Evolutionary conservation across 37 sponge, comb jelly and placozoan species (phyloP).

Genomic region (Lycopodina hypogea): DNA sequence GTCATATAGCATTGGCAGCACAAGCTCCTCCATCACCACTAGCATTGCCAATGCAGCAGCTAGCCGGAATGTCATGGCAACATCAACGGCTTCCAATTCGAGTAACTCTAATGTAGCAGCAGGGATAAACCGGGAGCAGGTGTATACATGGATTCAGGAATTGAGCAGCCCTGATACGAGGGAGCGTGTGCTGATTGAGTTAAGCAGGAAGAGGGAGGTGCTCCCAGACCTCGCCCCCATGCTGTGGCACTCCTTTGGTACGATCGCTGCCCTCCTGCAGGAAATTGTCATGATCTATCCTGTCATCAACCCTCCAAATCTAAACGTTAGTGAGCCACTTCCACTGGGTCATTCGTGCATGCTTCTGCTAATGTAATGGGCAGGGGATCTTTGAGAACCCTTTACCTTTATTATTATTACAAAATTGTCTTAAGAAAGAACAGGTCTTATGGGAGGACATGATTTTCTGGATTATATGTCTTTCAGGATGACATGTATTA

Average conservation of each 20-base stretch:
- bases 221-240: constrained; percentile 92
- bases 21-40: not conserved
- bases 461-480: too few relatives aligned
- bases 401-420: too few relatives aligned
- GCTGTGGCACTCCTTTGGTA: constrained; percentile 98
- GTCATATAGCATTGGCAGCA: not conserved
- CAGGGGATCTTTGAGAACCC: too few relatives aligned
- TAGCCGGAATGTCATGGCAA: constrained; percentile 4
- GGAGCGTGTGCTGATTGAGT: constrained; percentile 83
- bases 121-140: constrained; percentile 12
- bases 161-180: constrained; percentile 69
- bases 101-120: not conserved
- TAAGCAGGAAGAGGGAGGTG: constrained; percentile 91
- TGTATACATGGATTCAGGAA: constrained; percentile 83
- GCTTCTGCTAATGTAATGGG: not conserved
- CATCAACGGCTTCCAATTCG: not conserved
- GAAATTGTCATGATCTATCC: constrained; percentile 96
- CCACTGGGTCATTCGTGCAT: not conserved
- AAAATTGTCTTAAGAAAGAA: too few relatives aligned
- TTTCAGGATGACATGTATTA: too few relatives aligned
- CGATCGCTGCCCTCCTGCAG: constrained; percentile 93
- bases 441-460: too few relatives aligned
- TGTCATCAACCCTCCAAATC: constrained; percentile 90
- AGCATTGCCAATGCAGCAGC: not conserved
- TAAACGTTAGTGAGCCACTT: constrained; percentile 64